phyloP scores from a whole-genome alignment of 2,113 vertebrate genomes.

The Piliocolobus tephrosceles region DNA sequence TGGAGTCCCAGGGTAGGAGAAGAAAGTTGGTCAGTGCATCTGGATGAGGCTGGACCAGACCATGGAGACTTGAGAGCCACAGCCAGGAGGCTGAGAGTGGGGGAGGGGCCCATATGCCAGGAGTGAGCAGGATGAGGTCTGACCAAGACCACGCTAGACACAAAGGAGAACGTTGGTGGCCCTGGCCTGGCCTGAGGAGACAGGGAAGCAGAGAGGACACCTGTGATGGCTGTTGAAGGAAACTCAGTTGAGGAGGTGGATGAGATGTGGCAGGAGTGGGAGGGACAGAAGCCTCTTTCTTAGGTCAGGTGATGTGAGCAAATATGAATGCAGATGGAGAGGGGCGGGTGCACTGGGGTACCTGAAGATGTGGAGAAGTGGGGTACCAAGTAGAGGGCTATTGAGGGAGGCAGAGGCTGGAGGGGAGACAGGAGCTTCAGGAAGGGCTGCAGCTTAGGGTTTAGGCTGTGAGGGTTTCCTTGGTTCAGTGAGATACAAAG shows the following conservation, averaged over 20 bases:
- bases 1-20: background rate
- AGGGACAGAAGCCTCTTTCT: background rate
- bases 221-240: background rate
- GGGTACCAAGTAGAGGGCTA: background rate
- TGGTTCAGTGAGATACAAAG: background rate
- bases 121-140: background rate
- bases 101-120: background rate
- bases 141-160: background rate
- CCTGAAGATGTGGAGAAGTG: background rate
- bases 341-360: fast-evolving
- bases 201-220: fast-evolving
- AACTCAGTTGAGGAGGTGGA: background rate
- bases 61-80: background rate
- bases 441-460: background rate
- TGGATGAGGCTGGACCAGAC: background rate
- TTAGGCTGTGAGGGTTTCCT: background rate
- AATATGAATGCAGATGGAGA: no score
- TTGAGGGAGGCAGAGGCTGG: background rate
- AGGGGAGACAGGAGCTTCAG: background rate
- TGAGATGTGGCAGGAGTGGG: background rate
- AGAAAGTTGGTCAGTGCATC: background rate
- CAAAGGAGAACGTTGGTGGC: background rate
- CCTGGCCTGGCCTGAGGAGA: background rate
- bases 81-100: background rate
- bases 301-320: background rate